Evolutionary conservation across 2,113 vertebrate genomes (phyloP).

Genomic region (Channa maculata): DNA sequence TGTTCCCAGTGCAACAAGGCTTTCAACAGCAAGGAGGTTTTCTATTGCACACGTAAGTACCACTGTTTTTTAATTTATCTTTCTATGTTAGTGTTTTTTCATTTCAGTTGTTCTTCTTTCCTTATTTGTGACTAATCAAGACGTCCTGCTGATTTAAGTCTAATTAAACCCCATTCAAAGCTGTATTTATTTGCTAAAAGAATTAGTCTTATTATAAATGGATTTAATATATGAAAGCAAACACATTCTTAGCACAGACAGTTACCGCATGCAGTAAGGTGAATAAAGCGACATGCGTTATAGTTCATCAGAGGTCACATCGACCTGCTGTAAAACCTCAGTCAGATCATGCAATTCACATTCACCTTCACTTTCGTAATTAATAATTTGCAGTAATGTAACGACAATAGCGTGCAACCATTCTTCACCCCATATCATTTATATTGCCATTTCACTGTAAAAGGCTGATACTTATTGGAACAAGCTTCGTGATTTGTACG

Average conservation of each 20-base stretch:
- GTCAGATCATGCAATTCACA: too few species aligned
- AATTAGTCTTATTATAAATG: neutral
- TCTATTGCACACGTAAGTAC: constrained; percentile 88
- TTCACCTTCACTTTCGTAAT: too few species aligned
- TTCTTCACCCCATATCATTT: too few species aligned
- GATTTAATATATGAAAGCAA: neutral
- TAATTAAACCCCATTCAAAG: constrained; percentile 28
- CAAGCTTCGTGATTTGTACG: constrained; percentile 2
- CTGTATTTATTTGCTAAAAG: constrained; percentile 2
- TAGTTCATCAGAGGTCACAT: too few species aligned
- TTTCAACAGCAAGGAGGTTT: constrained; percentile 88
- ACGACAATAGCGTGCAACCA: too few species aligned
- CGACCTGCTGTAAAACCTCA: too few species aligned
- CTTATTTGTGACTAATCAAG: neutral
- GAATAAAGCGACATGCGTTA: neutral
- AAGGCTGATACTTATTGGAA: neutral
- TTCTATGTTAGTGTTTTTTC: neutral
- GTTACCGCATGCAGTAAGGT: neutral
- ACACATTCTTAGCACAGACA: neutral
- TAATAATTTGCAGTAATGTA: too few species aligned
- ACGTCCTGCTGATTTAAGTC: constrained; percentile 6
- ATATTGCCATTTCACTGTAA: neutral
- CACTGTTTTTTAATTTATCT: neutral
- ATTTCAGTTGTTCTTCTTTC: neutral
- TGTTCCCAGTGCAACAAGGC: constrained; percentile 90